Percentiles rank a stretch among this genome's conserved stretches.
phyloP scores from a whole-genome alignment of 1,140 invertebrate genomes.

The Listronotus oregonensis region DNA sequence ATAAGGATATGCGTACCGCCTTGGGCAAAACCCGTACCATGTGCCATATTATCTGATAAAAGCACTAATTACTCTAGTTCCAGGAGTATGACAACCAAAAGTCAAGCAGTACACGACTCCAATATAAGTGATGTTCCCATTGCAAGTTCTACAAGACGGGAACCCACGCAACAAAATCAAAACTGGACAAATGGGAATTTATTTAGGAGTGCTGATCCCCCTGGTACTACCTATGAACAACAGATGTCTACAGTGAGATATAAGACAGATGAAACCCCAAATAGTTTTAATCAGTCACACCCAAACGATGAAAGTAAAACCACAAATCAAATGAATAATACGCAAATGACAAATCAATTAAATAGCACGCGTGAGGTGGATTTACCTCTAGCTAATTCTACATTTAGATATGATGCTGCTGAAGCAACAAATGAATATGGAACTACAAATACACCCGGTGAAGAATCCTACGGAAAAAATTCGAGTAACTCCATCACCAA shows the following conservation, averaged over 20 bases:
- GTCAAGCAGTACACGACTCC: slow-evolving; percentile 2
- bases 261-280: neutral
- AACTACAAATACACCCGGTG: neutral
- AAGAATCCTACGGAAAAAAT: too few relatives aligned
- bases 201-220: neutral
- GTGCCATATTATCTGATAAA: slow-evolving; percentile 22
- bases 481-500: neutral
- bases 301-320: neutral
- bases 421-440: neutral
- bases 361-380: neutral
- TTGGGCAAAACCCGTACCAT: slow-evolving; percentile 15
- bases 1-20: slow-evolving; percentile 15
- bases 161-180: too few relatives aligned
- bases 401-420: neutral
- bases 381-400: slow-evolving; percentile 2
- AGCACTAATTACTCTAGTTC: slow-evolving; percentile 17
- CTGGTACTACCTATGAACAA: too few relatives aligned
- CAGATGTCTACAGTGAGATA: too few relatives aligned
- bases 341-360: neutral
- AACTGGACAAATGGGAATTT: neutral
- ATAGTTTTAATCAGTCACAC: neutral
- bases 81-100: slow-evolving; percentile 11
- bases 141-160: neutral
- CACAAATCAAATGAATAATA: neutral
- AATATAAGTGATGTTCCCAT: neutral